Evolutionary conservation across 2,113 vertebrate species (phyloP).

Genomic region (Zingel zingel): DNA sequence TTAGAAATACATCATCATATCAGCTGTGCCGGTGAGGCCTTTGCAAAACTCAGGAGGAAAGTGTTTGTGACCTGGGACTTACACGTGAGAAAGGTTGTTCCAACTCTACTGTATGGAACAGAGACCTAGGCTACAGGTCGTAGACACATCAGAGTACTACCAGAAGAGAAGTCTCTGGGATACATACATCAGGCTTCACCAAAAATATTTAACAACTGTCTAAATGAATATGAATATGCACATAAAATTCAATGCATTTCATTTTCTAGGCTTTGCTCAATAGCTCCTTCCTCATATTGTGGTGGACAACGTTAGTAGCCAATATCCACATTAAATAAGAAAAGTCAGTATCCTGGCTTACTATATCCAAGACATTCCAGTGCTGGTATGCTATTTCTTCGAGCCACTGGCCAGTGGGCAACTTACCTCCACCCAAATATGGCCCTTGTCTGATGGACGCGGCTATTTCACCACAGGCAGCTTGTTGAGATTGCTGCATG

Average conservation of each 20-base stretch:
- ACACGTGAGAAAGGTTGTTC: neutral
- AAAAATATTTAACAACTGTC: neutral
- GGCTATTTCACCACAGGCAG: constrained; percentile 18
- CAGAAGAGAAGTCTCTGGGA: neutral
- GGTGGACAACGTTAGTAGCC: neutral
- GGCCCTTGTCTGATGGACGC: constrained; percentile 12
- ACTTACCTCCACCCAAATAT: neutral
- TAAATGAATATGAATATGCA: neutral
- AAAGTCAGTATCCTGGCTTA: neutral
- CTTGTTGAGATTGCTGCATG: constrained; percentile 38
- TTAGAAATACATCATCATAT: neutral
- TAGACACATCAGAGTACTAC: neutral
- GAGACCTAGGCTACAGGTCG: neutral
- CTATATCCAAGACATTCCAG: neutral
- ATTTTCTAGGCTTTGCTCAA: neutral
- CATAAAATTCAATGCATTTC: neutral
- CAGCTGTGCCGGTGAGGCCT: neutral
- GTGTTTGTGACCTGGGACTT: neutral
- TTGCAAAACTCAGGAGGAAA: neutral
- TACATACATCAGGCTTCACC: neutral
- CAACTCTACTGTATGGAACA: neutral
- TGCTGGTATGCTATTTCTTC: neutral
- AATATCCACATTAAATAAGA: neutral
- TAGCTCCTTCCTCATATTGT: neutral
- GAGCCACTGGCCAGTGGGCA: neutral